Evolutionary conservation across 2,797 vertebrate genomes (phyloP).

Genomic region (Poeciliopsis gracilis): DNA sequence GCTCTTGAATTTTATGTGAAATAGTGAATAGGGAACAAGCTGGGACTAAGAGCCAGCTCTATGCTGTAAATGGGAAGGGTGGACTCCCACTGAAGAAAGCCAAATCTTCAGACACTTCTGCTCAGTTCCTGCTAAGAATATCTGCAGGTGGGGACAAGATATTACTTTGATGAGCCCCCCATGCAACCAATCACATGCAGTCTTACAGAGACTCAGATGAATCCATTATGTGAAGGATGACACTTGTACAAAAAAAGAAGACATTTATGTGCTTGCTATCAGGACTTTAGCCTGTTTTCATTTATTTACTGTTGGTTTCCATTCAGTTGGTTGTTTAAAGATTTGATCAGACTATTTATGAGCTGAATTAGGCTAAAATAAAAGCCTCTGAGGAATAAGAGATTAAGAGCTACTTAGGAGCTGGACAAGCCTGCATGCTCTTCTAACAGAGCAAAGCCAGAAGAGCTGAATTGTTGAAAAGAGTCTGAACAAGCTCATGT

Average conservation of each 20-base stretch:
- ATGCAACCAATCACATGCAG: background rate
- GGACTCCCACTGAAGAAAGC: background rate
- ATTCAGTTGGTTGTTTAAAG: background rate
- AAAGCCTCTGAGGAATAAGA: background rate
- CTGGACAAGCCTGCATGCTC: background rate
- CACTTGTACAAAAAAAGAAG: background rate
- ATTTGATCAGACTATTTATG: background rate
- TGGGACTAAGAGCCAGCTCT: background rate
- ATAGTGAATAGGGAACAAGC: background rate
- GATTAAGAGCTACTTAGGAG: background rate
- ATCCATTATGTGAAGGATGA: background rate
- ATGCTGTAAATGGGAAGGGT: background rate
- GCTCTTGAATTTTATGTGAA: background rate
- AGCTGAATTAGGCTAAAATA: background rate
- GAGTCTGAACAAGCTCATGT: background rate
- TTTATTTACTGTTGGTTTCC: background rate
- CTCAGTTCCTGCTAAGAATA: background rate
- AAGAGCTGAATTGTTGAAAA: background rate
- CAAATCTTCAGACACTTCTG: background rate
- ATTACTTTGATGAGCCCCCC: background rate
- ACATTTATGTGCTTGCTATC: background rate
- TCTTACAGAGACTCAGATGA: background rate
- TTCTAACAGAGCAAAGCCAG: background rate
- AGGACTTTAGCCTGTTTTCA: background rate
- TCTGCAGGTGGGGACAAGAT: background rate